Base-by-base conservation (phyloP, 64 coral and sea anemone species). In the Stichodactyla helianthus region DNA sequence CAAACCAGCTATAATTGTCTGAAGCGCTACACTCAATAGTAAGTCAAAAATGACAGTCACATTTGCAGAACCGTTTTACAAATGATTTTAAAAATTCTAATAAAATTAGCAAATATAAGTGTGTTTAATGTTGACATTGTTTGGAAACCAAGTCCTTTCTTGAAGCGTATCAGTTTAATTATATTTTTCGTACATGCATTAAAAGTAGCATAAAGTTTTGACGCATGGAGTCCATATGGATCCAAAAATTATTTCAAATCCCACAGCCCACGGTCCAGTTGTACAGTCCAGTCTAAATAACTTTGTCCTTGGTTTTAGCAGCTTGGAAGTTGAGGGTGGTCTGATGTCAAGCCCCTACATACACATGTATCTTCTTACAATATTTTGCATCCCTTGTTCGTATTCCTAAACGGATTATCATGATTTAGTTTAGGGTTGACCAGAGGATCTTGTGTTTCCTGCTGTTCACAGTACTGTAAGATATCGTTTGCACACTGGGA, bases 401-500 rank as follows among this genome's bases (percentile, higher is more conserved):
- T 59, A 31, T 87, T 87, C 4, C 85, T 85, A 44, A 87, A 92
- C 1, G 90, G 90, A 59, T 87, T 92, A 7, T 87, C 85, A 56
- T 92, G 84, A 9, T 51, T 27, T 1, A 82, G 61, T 54, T 86
- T 92, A 4, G 84, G 56, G 27, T 79, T 87, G 2, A 92, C 77
- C 11, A 92, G 67, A 53, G 84, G 90, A 59, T 92, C 90, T 44
- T 70, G 55, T 56, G 85, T 71, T 18, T 79, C 85, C 50, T 92
- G 90, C 58, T 92, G 77, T 54, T 92, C 85, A 55, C 90, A 92
- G 79, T 87, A 92, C 20, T 92, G 84, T 8, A 92, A 25, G 9
- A 92, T 59, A 3, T 92, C 90, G 64, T 83, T 87, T 5, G 85
- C 90, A 44, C 90, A 87, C 59, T 82, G 84, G 10, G 90, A 92